Evolutionary conservation across 2,888 invertebrate species (phyloP).

Genomic region (Liposcelis brunnea): DNA sequence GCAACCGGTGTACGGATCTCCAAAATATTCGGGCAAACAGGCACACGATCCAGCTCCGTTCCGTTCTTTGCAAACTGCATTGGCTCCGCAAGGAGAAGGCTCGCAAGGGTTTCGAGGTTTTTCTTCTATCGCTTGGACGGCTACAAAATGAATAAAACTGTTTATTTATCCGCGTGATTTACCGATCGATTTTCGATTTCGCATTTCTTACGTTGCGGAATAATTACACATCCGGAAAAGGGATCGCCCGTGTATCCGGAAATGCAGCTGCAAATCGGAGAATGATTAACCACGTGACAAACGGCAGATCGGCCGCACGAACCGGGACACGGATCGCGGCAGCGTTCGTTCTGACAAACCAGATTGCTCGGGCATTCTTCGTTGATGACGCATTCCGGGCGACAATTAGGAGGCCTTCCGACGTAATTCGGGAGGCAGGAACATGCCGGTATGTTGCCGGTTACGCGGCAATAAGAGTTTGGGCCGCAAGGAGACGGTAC

Average conservation of each 20-base stretch:
- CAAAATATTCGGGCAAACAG: slow-evolving; percentile 20
- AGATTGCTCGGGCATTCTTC: slow-evolving; percentile 61
- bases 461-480: slow-evolving; percentile 47
- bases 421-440: slow-evolving; percentile 39
- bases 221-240: slow-evolving; percentile 47
- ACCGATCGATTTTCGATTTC: no score
- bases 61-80: slow-evolving; percentile 22
- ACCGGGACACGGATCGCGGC: slow-evolving; percentile 58
- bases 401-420: slow-evolving; percentile 48
- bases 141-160: neutral
- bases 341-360: slow-evolving; percentile 61
- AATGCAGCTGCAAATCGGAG: slow-evolving; percentile 52
- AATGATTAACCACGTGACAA: slow-evolving; percentile 33
- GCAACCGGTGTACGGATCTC: slow-evolving; percentile 22
- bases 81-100: slow-evolving; percentile 22
- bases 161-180: no score
- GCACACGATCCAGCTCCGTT: slow-evolving; percentile 19
- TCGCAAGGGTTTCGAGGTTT: slow-evolving; percentile 11
- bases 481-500: slow-evolving; percentile 47
- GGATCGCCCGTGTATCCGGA: slow-evolving; percentile 58
- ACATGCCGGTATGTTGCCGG: slow-evolving; percentile 49
- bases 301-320: slow-evolving; percentile 40
- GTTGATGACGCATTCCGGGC: slow-evolving; percentile 46
- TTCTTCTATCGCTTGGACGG: slow-evolving; percentile 7
- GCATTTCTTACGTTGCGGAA: slow-evolving; percentile 20